Evolutionary conservation across 1,140 invertebrate genomes (phyloP).

Genomic region (Hycleus phaleratus): DNA sequence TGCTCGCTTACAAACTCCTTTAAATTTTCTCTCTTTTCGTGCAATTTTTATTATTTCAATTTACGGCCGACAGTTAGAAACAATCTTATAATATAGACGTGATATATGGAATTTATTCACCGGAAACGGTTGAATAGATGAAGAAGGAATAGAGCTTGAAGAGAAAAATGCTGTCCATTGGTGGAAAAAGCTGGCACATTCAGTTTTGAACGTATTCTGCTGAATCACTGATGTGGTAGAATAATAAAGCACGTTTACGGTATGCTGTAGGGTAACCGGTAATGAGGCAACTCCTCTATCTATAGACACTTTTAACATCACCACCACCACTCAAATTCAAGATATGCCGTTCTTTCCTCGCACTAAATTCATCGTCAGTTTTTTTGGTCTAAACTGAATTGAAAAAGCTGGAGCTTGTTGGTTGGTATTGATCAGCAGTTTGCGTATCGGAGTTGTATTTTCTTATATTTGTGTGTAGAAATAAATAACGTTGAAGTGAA

Average conservation of each 20-base stretch:
- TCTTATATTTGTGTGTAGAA: constrained; percentile 6
- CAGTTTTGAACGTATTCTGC: constrained; percentile 17
- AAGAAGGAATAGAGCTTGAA: neutral
- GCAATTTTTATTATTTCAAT: no score
- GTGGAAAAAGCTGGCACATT: constrained; percentile 3
- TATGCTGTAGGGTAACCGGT: constrained; percentile 21
- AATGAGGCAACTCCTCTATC: constrained; percentile 24
- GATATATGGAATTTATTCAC: constrained; percentile 15
- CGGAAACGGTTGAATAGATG: constrained; percentile 13
- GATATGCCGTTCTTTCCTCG: constrained; percentile 19
- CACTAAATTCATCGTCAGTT: constrained; percentile 7
- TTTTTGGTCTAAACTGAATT: neutral
- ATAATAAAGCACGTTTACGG: constrained; percentile 29
- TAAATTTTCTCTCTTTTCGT: no score
- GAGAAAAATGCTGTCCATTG: constrained; percentile 17
- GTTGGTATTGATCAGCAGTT: neutral
- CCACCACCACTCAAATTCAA: neutral
- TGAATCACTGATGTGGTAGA: constrained; percentile 28
- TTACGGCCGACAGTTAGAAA: neutral
- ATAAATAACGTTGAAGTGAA: no score
- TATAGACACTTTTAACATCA: constrained; percentile 18
- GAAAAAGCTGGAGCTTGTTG: no score
- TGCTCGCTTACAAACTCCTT: no score
- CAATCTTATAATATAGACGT: constrained; percentile 10
- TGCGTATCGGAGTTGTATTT: constrained; percentile 8